Conservation (phyloP, 2,797 vertebrate species). For the Molossus alvarezi region DNA sequence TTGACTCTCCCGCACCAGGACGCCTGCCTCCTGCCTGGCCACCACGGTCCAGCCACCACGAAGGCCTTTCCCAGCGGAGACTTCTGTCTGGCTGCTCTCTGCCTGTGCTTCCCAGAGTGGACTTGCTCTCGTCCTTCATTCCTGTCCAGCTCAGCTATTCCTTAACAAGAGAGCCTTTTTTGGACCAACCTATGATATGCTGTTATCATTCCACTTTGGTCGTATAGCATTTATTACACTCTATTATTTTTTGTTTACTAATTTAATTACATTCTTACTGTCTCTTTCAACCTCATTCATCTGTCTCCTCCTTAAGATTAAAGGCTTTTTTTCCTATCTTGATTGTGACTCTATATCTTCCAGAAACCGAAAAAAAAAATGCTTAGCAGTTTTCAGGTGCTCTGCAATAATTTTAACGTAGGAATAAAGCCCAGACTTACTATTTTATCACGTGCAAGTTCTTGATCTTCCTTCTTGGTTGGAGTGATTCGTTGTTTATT, state of each 20-base stretch:
- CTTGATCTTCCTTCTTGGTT: not conserved
- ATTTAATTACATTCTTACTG: not conserved
- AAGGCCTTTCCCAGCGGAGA: not conserved
- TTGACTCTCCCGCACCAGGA: not conserved
- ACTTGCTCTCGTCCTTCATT: not conserved
- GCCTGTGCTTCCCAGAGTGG: not conserved
- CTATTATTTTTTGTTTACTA: conserved; percentile 1
- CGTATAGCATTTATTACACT: not conserved
- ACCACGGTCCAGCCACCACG: not conserved
- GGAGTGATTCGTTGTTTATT: not conserved
- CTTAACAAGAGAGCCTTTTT: not conserved
- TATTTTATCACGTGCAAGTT: not conserved
- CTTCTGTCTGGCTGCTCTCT: not conserved
- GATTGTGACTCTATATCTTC: not conserved
- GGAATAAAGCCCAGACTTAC: not conserved
- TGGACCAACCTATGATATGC: not conserved
- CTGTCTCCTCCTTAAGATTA: not conserved
- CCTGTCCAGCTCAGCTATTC: not conserved
- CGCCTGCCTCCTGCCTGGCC: not conserved
- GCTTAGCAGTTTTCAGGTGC: not conserved
- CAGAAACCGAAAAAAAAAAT: not conserved
- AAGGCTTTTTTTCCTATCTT: not conserved
- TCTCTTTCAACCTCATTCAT: not conserved
- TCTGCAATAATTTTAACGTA: not conserved
- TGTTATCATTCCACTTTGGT: not conserved